These are phyloP conservation scores for Aphelocoma californica DNA, from an alignment of 2,797 vertebrate species.

Conservation along the genomic window DNA sequence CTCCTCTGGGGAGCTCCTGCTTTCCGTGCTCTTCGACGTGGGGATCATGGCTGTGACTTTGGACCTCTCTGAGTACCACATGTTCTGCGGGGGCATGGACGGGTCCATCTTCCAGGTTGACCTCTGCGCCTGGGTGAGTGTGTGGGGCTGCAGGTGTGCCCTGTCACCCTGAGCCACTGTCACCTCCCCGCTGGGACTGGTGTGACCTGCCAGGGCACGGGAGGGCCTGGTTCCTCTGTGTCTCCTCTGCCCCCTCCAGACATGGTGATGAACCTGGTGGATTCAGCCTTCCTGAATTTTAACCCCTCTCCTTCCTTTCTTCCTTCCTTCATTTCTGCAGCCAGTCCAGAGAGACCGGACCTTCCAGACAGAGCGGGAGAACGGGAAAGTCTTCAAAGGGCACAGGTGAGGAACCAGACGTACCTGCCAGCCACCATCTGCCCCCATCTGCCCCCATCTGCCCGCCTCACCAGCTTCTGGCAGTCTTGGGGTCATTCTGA, in stretches of 20 bases:
- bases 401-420: conserved; percentile 81
- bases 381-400: conserved; percentile 89
- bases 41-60: conserved; percentile 90
- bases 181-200: not conserved
- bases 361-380: conserved; percentile 86
- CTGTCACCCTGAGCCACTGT: not conserved
- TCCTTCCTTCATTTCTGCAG: conserved; percentile 66
- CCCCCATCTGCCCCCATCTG: not conserved
- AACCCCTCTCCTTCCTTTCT: not conserved
- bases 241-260: not conserved
- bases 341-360: conserved; percentile 83
- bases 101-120: conserved; percentile 94
- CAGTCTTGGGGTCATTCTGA: not conserved
- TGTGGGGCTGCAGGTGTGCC: not conserved
- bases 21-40: conserved; percentile 91
- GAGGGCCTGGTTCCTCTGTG: not conserved
- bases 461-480: not conserved
- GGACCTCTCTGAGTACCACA: conserved; percentile 89
- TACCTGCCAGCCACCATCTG: not conserved
- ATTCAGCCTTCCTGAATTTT: not conserved
- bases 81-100: conserved; percentile 92
- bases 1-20: conserved; percentile 89
- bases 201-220: not conserved
- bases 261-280: not conserved
- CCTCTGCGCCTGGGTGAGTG: conserved; percentile 87